Percentiles rank a stretch among this genome's conserved stretches.
phyloP scores from a whole-genome alignment of 2,113 vertebrate genomes.

The Labeo rohita region DNA sequence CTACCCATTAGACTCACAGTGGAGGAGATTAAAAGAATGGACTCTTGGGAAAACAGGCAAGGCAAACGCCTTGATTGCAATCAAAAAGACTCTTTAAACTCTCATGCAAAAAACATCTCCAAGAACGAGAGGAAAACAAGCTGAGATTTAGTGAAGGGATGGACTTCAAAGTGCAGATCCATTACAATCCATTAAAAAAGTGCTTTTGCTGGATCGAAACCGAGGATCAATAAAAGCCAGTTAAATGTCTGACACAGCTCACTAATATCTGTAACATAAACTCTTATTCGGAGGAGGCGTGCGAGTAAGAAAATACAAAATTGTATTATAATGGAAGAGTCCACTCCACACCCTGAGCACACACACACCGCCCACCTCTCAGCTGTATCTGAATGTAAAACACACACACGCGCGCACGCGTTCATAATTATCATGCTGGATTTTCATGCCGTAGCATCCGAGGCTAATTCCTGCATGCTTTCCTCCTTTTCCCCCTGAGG shows the following conservation, averaged over 20 bases:
- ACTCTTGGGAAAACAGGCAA: conserved; percentile 22
- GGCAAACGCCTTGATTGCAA: neutral
- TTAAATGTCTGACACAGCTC: conserved; percentile 77
- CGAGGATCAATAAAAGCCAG: conserved; percentile 75
- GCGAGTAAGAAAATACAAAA: conserved; percentile 10
- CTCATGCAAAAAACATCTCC: conserved; percentile 21
- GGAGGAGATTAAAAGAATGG: neutral
- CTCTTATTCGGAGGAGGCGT: conserved; percentile 60
- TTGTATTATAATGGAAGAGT: conserved; percentile 40
- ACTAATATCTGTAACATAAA: conserved; percentile 77
- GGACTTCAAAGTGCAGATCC: conserved; percentile 72
- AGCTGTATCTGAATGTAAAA: neutral
- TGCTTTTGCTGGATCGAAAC: conserved; percentile 72
- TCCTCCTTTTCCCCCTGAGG: conserved; percentile 11
- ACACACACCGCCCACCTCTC: conserved; percentile 33
- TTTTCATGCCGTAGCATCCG: conserved; percentile 33
- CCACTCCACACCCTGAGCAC: conserved; percentile 26
- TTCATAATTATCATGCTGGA: conserved; percentile 52
- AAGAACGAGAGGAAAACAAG: conserved; percentile 51
- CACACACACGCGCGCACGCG: neutral
- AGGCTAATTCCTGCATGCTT: conserved; percentile 51
- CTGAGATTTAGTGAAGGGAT: conserved; percentile 55
- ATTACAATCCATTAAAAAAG: conserved; percentile 79
- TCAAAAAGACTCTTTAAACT: conserved; percentile 25
- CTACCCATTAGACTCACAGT: neutral